Base-by-base conservation (phyloP, 1,140 invertebrate species). In the Anoplolepis gracilipes region DNA sequence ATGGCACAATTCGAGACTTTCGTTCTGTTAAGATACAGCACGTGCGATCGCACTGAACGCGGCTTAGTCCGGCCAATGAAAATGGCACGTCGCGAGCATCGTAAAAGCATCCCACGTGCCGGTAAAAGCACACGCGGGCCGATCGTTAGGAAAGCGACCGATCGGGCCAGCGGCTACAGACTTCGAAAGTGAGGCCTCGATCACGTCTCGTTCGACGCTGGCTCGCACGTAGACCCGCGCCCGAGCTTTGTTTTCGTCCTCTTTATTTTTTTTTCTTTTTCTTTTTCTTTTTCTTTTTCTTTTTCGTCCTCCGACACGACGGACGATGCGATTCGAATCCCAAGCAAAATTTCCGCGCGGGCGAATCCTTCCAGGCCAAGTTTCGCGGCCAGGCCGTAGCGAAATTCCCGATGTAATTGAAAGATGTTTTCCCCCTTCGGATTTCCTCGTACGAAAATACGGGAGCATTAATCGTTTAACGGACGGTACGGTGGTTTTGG, bases 131-230 rank as follows among this genome's bases (percentile, higher is more conserved):
- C 81, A 36, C 25, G 28, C 25, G 81, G 67, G 28, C 36, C 49
- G 36, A 59, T 88, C 86, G 89, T 90, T 88, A 90, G 87, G 85
- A 90, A 87, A 90, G 88, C 88, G 76, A 90, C 67, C 53, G 65
- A 69, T 49, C 53, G 77, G 46, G 69, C 57, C 39, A 86, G 72
- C 49, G 85, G 49, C 70, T 72, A 85, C 69, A 65, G 85, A 28
- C 90, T 91, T 92, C 88, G 92, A 92, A 92, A 92, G 92, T 92
- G 89, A 92, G 92, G 88, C 92, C 92, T 92, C 91, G 90, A 92
- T 92, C 92, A 92, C 92, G 92, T 92, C 87, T 85, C 77, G 84
- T 81, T 49, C 88, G 88, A 87, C 61, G 70, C 57, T 78, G 67
- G n/a, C 62, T 86, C 76, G 77, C 73, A 61, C 77, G 77, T 77